Evolutionary conservation across 2,113 vertebrate species (phyloP).

Genomic region (Strigops habroptila): DNA sequence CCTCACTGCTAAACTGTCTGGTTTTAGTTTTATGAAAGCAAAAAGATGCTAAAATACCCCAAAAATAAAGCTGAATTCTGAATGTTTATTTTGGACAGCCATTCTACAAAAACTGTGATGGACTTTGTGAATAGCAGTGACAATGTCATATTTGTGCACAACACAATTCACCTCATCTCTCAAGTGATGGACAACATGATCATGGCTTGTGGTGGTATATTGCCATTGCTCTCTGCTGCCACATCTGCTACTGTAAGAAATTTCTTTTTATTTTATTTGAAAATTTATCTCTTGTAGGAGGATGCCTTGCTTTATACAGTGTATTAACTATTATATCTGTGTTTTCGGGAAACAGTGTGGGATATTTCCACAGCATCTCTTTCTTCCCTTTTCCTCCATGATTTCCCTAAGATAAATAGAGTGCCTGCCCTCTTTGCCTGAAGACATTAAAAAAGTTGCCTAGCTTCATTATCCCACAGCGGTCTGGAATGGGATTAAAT

Average conservation of each 20-base stretch:
- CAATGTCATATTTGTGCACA: slow-evolving; percentile 97
- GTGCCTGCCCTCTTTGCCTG: not conserved
- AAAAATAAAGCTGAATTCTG: not conserved
- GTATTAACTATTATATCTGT: not conserved
- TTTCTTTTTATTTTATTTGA: not conserved
- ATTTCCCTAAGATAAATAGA: not conserved
- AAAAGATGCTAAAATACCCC: not conserved
- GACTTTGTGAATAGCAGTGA: slow-evolving; percentile 99
- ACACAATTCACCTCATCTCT: slow-evolving; percentile 96
- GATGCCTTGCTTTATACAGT: not conserved
- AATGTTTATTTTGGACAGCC: slow-evolving; percentile 73
- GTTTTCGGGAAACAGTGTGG: not conserved
- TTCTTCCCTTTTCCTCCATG: not conserved
- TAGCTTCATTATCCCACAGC: not conserved
- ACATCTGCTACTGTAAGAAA: slow-evolving; percentile 92
- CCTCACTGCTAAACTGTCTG: not conserved
- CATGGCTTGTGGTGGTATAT: slow-evolving; percentile 96
- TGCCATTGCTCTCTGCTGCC: slow-evolving; percentile 94
- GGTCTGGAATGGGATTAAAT: not conserved
- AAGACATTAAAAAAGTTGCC: not conserved
- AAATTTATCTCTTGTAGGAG: not conserved
- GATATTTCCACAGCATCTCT: not conserved
- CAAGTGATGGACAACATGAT: slow-evolving; percentile 98
- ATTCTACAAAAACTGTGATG: slow-evolving; percentile 96
- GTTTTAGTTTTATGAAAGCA: not conserved